Base-by-base conservation (phyloP, 1,140 invertebrate species). In the Muscidifurax raptorellus region DNA sequence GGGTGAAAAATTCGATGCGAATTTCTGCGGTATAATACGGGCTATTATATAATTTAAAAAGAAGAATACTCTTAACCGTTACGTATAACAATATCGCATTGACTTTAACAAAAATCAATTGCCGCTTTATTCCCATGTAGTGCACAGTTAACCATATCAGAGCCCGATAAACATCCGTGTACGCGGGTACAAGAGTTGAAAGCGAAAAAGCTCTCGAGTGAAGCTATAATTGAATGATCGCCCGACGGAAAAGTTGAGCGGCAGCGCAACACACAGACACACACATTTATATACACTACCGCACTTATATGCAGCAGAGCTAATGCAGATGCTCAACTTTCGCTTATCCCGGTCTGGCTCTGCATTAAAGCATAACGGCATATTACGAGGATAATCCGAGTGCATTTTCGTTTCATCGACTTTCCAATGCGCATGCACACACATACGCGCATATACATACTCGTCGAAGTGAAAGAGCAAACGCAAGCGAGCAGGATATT, bases 321-420 rank as follows among this genome's bases (percentile, higher is more conserved):
- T 40, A 80, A 80, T 69, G 30, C 59, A 67, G 78, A 80, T 80
- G 44, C 47, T 81, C 79, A 81, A 71, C 30, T 40, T 80, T 80
- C 36, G 36, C 22, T 80, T 27, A 69, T 64, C 36, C 32, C n/a
- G n/a, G n/a, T 27, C 83, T 64, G 13, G 18, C 28, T 25, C 30
- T 22, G 47, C 36, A 66, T 78, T 78, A 83, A 83, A 77, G 75
- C 22, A n/a, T 77, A 69, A 77, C 40, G 25, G 72, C 32, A 59
- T 44, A 83, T 83, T 71, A 71, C 3, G 82, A n/a, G 52, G 52
- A 77, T 83, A 83, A 83, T 83, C 64, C 59, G 27, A 66, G 82
- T 28, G 77, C 66, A 79, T 84, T 84, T 79, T 79, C 82, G 66
- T 84, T 80, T 66, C 67, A 84, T 84, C 77, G 76, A 79, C 75